Evolutionary conservation across 1,140 invertebrate genomes (phyloP), one percentile per base, ranked within the genome.

Genomic region (Oncopeltus fasciatus): DNA sequence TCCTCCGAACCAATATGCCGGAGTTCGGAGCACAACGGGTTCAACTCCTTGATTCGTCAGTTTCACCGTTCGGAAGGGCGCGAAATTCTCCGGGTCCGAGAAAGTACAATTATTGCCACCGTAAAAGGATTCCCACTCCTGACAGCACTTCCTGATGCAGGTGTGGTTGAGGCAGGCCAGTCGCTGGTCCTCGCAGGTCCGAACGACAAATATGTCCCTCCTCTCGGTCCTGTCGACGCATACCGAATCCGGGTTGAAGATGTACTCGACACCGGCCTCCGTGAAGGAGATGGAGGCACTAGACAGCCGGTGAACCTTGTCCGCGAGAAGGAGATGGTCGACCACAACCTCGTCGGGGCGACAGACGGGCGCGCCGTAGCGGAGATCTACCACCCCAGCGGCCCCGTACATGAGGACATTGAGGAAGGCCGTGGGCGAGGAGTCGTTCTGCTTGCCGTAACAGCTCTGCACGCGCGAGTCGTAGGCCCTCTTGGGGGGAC

Each of bases 81-180:
- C n/a, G n/a, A n/a, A n/a, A n/a, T n/a, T n/a, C n/a, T n/a, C n/a
- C n/a, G n/a, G n/a, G n/a, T n/a, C n/a, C n/a, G n/a, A n/a, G n/a
- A n/a, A n/a, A n/a, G n/a, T n/a, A n/a, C n/a, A n/a, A n/a, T n/a
- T n/a, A n/a, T n/a, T n/a, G n/a, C n/a, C n/a, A n/a, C n/a, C n/a
- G n/a, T n/a, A n/a, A n/a, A n/a, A n/a, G n/a, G n/a, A n/a, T n/a
- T n/a, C n/a, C n/a, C n/a, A n/a, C n/a, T n/a, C n/a, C 3, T 26
- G 18, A 27, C 65, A 67, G 31, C 65, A 67, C 57, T 67, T 67
- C 18, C 58, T 53, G 21, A 67, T 60, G 24, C 65, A 67, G 14
- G 65, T 62, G 0, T 56, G 21, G 14, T 57, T 58, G 2, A 44
- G 26, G 29, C 65, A 67, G 9, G 56, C 33, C 2, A 64, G 12